phyloP scores from a whole-genome alignment of 2,888 invertebrate species.

The Quadriops clusia region DNA sequence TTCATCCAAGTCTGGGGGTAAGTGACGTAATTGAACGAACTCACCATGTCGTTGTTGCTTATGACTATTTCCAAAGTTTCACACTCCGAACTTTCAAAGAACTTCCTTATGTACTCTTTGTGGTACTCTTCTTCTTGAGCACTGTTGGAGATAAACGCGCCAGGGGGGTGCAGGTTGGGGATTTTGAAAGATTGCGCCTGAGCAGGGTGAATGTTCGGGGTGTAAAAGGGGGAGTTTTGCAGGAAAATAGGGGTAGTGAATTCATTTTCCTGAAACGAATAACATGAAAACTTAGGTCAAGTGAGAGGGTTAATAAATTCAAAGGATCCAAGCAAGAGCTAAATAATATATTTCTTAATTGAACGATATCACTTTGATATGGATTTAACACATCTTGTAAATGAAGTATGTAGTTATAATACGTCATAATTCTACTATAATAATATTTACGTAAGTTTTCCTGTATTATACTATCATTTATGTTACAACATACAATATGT shows the following conservation, averaged over 20 bases:
- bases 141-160: too few relatives aligned
- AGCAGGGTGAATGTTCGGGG: too few relatives aligned
- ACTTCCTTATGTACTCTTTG: slow-evolving; percentile 16
- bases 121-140: slow-evolving; percentile 10
- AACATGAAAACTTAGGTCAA: too few relatives aligned
- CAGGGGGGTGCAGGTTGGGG: too few relatives aligned
- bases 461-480: slow-evolving; percentile 1
- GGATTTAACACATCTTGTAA: slow-evolving; percentile 18
- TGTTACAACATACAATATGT: slow-evolving; percentile 3
- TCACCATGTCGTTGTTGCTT: slow-evolving; percentile 9
- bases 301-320: too few relatives aligned
- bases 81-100: slow-evolving; percentile 14
- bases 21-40: slow-evolving; percentile 16
- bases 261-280: too few relatives aligned
- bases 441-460: too few relatives aligned
- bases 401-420: too few relatives aligned
- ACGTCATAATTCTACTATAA: slow-evolving; percentile 7
- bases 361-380: slow-evolving; percentile 35
- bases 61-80: slow-evolving; percentile 13
- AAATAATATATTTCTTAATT: slow-evolving; percentile 22
- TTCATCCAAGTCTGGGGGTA: slow-evolving; percentile 12
- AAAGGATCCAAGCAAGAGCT: too few relatives aligned
- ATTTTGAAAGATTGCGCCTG: too few relatives aligned
- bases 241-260: too few relatives aligned
- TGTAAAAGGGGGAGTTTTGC: too few relatives aligned